Conservation (phyloP, 2,888 invertebrate genomes). For the Girardia tigrina region DNA sequence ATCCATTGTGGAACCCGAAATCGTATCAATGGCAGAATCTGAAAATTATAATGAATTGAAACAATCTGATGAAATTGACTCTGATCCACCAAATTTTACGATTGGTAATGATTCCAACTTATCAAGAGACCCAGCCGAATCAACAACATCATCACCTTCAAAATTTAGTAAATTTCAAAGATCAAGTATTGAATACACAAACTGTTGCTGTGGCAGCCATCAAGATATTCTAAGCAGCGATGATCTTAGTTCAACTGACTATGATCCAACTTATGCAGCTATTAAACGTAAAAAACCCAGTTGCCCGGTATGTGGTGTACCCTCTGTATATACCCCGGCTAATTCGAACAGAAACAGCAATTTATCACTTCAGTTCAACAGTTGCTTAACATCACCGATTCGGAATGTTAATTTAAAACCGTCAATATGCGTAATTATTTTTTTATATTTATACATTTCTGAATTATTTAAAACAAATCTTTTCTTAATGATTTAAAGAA, state of each 20-base stretch:
- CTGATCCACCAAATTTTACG: neutral
- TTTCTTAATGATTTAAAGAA: too few species aligned
- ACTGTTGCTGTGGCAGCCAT: conserved; percentile 11
- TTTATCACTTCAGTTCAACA: neutral
- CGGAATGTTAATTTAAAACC: neutral
- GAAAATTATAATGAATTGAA: conserved; percentile 15
- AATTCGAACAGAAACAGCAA: conserved; percentile 11
- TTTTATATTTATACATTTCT: too few species aligned
- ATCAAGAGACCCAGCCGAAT: neutral
- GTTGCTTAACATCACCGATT: neutral
- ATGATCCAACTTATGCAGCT: conserved; percentile 6
- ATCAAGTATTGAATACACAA: neutral
- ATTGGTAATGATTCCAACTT: neutral
- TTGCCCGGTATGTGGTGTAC: neutral
- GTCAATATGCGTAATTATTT: neutral
- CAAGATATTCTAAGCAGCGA: neutral
- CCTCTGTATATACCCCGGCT: neutral
- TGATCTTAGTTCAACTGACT: conserved; percentile 12
- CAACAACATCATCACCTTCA: neutral
- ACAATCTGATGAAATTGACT: neutral
- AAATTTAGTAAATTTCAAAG: neutral
- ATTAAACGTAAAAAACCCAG: neutral
- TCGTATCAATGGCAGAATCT: neutral
- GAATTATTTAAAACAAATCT: too few species aligned
- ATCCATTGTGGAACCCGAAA: neutral